Evolutionary conservation across 1,140 invertebrate species (phyloP), one percentile per base, ranked within the genome.

Genomic region (Ericerus pela): DNA sequence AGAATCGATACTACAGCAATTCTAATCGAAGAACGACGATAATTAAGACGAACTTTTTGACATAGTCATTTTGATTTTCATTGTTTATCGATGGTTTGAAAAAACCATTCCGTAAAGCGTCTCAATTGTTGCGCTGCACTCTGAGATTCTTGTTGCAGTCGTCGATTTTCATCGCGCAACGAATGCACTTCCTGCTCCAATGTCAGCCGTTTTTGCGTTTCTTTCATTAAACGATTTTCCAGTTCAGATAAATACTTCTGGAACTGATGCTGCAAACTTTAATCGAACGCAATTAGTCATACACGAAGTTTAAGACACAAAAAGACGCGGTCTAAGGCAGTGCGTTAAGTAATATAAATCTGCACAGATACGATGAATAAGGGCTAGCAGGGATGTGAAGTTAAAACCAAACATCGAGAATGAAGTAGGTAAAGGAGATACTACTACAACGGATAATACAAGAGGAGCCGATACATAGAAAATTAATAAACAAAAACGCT

Each of bases 41-140:
- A 38, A 38, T 6, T 6, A 38, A 16, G n/a, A 38, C 4, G 36
- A 38, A 38, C n/a, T 38, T 3, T 3, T 38, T 14, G 4, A 14
- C 36, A 47, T 47, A 47, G n/a, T n/a, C n/a, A n/a, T n/a, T 10
- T 5, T 28, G 36, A 28, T n/a, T 47, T 28, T 57, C 53, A 62
- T 51, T 64, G 84, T 62, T 80, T 76, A 67, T 90, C 85, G 60
- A 90, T 86, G 27, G 85, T 90, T 64, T 85, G 79, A 64, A 90
- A 89, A 63, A 93, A 90, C 89, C 90, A 95, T 67, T 94, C 88
- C 8, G 88, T 92, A 68, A 93, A 92, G 61, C 84, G 81, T 20
- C 87, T 76, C 10, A 95, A 75, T 65, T 94, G 89, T 62, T 88
- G 84, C 10, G 88, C 85, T 22, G 89, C 88, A 27, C 83, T 82